Percentiles rank a stretch among this genome's conserved stretches.
phyloP scores from a whole-genome alignment of 2,888 invertebrate species.

The Sthenelais limicola region DNA sequence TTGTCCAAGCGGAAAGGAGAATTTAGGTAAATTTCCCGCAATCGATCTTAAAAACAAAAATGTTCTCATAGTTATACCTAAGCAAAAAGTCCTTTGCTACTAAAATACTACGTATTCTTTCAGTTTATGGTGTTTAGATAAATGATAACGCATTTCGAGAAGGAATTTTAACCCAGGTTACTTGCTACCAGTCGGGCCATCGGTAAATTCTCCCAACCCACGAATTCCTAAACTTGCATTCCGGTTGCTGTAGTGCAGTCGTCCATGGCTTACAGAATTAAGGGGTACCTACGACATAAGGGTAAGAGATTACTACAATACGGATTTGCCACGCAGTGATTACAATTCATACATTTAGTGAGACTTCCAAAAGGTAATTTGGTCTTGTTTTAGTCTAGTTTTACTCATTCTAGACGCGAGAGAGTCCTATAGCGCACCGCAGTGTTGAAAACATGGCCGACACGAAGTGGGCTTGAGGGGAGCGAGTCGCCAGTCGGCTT shows the following conservation, averaged over 20 bases:
- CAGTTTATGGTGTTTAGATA: too few species aligned
- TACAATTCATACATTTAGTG: constrained; percentile 14
- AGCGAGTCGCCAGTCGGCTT: too few species aligned
- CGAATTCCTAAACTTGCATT: constrained; percentile 35
- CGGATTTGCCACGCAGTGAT: background rate
- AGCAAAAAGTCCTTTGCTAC: too few species aligned
- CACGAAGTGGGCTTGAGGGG: too few species aligned
- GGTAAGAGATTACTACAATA: too few species aligned
- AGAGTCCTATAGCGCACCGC: constrained; percentile 9
- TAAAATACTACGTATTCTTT: too few species aligned
- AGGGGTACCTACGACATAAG: too few species aligned
- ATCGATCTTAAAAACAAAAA: too few species aligned
- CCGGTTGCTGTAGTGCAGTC: constrained; percentile 1
- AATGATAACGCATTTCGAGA: background rate
- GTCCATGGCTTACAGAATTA: background rate
- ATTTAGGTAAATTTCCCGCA: background rate
- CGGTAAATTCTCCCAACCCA: constrained; percentile 40
- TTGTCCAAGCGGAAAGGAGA: constrained; percentile 41
- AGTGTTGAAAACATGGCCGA: too few species aligned
- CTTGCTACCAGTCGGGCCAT: too few species aligned
- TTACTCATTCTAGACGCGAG: too few species aligned
- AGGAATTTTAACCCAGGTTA: background rate
- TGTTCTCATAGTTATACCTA: too few species aligned
- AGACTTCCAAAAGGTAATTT: constrained; percentile 23
- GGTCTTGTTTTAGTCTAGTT: background rate